These are phyloP conservation scores for Stegostoma tigrinum DNA, from an alignment of 2,113 vertebrate genomes.

Conservation along the genomic window DNA sequence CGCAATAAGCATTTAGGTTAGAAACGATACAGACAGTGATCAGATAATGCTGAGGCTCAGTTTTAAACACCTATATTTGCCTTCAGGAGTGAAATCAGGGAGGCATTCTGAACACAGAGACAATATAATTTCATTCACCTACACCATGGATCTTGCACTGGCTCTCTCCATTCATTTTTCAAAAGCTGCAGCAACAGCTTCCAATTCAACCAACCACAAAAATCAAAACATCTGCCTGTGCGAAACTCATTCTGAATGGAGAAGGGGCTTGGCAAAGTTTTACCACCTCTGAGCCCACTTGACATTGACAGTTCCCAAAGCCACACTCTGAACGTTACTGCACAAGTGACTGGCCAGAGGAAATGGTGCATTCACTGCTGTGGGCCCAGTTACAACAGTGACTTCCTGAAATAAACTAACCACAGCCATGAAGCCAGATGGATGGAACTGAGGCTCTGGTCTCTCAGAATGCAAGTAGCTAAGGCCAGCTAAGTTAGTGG, in stretches of 20 bases:
- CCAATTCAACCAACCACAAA: not conserved
- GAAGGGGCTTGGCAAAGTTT: not conserved
- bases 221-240: not conserved
- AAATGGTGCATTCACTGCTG: not conserved
- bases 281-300: not conserved
- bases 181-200: not conserved
- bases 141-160: not conserved
- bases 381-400: not conserved
- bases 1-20: too few relatives aligned
- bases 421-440: not conserved
- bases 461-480: not conserved
- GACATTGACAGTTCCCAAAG: not conserved
- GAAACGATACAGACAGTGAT: not conserved
- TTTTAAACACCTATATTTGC: not conserved
- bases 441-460: not conserved
- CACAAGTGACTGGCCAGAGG: not conserved
- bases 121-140: not conserved
- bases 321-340: not conserved
- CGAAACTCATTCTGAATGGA: not conserved
- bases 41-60: not conserved
- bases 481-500: not conserved
- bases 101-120: not conserved
- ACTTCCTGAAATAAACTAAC: not conserved
- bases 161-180: not conserved
- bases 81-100: not conserved